Conservation (phyloP, 2,888 invertebrate genomes). For the Leucozona laternaria region DNA sequence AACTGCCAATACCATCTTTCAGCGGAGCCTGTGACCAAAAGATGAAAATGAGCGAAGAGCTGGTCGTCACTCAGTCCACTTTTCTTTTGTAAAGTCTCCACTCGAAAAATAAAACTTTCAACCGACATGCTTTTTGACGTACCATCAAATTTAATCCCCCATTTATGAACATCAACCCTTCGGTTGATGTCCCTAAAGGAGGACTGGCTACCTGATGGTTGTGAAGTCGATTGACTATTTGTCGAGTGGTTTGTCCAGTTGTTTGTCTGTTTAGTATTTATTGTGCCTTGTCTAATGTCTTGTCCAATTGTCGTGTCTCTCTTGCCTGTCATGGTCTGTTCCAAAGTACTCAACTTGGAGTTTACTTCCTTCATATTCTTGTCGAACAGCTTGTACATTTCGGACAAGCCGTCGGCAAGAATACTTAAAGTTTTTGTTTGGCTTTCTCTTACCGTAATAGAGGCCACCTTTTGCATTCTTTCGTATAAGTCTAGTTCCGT, state of each 20-base stretch:
- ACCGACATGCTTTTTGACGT: not conserved
- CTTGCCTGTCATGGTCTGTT: too few relatives aligned
- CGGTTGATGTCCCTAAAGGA: not conserved
- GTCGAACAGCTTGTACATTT: not conserved
- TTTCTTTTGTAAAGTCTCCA: conserved; percentile 6
- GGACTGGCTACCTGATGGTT: not conserved
- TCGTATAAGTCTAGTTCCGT: not conserved
- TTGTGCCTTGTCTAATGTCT: not conserved
- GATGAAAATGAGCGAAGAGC: not conserved
- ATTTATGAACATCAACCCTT: conserved; percentile 7
- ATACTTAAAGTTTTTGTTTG: not conserved
- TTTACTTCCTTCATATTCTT: not conserved
- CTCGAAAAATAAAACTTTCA: conserved; percentile 5
- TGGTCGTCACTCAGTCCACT: not conserved
- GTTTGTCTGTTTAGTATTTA: not conserved
- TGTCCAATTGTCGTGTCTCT: not conserved
- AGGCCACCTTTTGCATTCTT: not conserved
- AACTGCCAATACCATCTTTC: conserved; percentile 20
- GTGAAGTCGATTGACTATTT: not conserved
- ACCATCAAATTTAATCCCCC: conserved; percentile 27
- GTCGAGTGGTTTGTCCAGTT: not conserved
- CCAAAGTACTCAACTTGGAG: not conserved
- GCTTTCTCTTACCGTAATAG: not conserved
- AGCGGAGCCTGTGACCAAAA: not conserved
- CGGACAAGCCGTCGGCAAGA: not conserved